These are phyloP conservation scores for Hymenopus coronatus DNA, from an alignment of 2,888 invertebrate genomes.

Conservation along the genomic window DNA sequence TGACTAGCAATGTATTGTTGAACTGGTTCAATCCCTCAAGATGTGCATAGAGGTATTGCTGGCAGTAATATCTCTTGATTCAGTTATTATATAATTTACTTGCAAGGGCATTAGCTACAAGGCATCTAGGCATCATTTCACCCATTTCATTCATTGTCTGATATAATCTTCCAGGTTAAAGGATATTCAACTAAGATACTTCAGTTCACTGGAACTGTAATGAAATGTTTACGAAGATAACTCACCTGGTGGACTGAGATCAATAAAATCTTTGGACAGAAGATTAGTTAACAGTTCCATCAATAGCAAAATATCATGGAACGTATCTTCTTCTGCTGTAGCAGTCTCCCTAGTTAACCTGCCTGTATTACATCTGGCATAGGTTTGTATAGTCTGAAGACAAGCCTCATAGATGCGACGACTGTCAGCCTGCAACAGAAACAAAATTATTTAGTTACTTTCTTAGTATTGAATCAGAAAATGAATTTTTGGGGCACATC, in stretches of 20 bases:
- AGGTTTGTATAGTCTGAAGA: constrained; percentile 66
- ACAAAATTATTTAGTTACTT: neutral
- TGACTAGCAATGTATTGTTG: too few species aligned
- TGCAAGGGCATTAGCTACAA: too few species aligned
- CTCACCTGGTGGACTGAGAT: constrained; percentile 42
- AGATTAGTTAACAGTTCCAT: constrained; percentile 71
- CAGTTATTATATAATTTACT: too few species aligned
- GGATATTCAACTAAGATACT: too few species aligned
- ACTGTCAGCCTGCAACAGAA: constrained; percentile 56
- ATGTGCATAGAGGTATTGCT: too few species aligned
- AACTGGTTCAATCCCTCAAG: too few species aligned
- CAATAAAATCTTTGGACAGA: constrained; percentile 56
- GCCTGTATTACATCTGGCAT: constrained; percentile 63
- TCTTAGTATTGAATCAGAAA: constrained; percentile 21
- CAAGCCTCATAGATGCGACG: constrained; percentile 66
- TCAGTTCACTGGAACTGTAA: too few species aligned
- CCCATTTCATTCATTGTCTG: too few species aligned
- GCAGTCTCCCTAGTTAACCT: constrained; percentile 60
- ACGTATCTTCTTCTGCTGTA: constrained; percentile 70
- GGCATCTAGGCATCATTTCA: too few species aligned
- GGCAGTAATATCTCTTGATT: too few species aligned
- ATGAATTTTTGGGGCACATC: neutral
- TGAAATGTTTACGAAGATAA: neutral
- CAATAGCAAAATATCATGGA: constrained; percentile 72
- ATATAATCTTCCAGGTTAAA: too few species aligned